These are phyloP conservation scores for Sesia bembeciformis DNA, from an alignment of 2,888 invertebrate species.

Conservation along the genomic window DNA sequence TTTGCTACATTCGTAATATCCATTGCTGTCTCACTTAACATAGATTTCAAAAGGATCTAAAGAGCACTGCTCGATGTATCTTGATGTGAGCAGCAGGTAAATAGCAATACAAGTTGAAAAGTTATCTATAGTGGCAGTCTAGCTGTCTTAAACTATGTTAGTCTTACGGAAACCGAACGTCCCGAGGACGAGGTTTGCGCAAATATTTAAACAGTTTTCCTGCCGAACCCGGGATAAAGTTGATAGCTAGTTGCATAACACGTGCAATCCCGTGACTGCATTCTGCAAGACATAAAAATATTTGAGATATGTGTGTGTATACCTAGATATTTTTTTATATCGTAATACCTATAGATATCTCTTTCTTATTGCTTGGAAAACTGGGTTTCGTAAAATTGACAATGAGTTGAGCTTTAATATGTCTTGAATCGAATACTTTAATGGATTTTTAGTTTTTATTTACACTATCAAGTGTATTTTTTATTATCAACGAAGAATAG, in stretches of 20 bases:
- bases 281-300: not conserved
- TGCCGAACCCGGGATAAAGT: conserved; percentile 21
- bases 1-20: not conserved
- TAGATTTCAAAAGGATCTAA: not conserved
- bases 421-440: no score
- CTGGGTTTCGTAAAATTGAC: no score
- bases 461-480: no score
- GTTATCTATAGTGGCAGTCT: conserved; percentile 1
- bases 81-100: not conserved
- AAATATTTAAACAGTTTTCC: conserved; percentile 59
- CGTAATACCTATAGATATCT: no score
- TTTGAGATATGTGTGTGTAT: not conserved
- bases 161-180: conserved; percentile 52
- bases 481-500: no score
- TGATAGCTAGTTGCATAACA: conserved; percentile 15
- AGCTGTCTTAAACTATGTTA: conserved; percentile 41
- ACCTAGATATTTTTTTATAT: not conserved
- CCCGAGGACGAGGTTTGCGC: conserved; percentile 57
- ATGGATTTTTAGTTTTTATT: no score
- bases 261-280: conserved; percentile 8
- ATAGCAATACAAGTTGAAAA: not conserved
- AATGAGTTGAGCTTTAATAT: no score
- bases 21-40: not conserved
- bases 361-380: no score
- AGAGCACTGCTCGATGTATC: not conserved